Evolutionary conservation across 2,888 invertebrate species (phyloP).

Genomic region (Amphipyra berbera): DNA sequence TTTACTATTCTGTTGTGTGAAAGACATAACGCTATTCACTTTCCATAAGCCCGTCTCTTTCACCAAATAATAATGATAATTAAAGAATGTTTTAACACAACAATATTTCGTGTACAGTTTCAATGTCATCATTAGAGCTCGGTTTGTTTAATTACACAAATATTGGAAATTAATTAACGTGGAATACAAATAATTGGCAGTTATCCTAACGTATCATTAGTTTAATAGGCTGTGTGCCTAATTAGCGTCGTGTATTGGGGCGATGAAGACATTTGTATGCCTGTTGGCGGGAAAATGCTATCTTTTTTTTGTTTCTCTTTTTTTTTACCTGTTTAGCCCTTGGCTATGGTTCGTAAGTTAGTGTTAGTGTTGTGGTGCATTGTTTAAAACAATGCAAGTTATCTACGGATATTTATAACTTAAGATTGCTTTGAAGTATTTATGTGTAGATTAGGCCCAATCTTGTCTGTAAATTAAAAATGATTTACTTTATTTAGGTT

Average conservation of each 20-base stretch:
- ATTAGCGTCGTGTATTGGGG: conserved; percentile 26
- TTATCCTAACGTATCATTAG: conserved; percentile 32
- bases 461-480: no score
- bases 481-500: no score
- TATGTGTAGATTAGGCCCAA: no score
- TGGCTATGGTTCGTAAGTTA: conserved; percentile 17
- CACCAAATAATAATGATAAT: conserved; percentile 1
- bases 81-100: neutral
- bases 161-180: conserved; percentile 43
- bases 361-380: no score
- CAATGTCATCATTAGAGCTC: conserved; percentile 16
- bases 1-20: neutral
- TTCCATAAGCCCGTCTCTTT: neutral
- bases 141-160: conserved; percentile 45
- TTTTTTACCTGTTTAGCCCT: neutral
- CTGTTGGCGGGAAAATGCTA: conserved; percentile 21
- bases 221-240: conserved; percentile 24
- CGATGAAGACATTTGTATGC: conserved; percentile 6
- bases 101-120: conserved; percentile 17
- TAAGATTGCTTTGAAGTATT: no score
- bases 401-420: no score
- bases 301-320: neutral
- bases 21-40: neutral
- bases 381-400: no score
- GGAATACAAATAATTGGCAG: conserved; percentile 40